phyloP scores from a whole-genome alignment of 1,140 invertebrate genomes.

The Atta cephalotes region DNA sequence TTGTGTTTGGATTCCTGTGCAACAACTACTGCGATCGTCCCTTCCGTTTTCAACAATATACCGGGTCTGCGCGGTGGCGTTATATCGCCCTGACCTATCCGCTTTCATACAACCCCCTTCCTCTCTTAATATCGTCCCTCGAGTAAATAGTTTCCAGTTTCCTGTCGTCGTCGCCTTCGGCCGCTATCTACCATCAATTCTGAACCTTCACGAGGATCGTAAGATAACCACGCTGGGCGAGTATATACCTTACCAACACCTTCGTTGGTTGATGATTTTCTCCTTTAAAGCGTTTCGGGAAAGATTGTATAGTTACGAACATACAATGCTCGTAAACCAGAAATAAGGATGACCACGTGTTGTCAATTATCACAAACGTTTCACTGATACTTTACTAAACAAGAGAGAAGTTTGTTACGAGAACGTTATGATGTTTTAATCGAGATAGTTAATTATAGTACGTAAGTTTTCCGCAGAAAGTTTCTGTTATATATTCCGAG shows the following conservation, averaged over 20 bases:
- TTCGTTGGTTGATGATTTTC: slow-evolving; percentile 68
- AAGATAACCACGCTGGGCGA: slow-evolving; percentile 68
- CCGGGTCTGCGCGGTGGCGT: slow-evolving; percentile 41
- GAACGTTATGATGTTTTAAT: background rate
- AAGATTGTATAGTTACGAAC: slow-evolving; percentile 33
- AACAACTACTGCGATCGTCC: slow-evolving; percentile 49
- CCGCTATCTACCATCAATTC: slow-evolving; percentile 76
- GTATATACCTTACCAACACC: slow-evolving; percentile 28
- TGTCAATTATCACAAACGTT: background rate
- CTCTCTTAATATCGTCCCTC: slow-evolving; percentile 81
- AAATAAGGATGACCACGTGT: slow-evolving; percentile 24
- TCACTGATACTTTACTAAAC: slow-evolving; percentile 34
- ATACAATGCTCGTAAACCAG: slow-evolving; percentile 51
- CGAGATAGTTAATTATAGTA: background rate
- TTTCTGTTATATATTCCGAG: background rate
- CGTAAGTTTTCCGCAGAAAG: background rate
- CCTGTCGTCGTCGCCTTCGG: slow-evolving; percentile 72
- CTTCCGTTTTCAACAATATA: slow-evolving; percentile 69
- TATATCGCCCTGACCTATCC: slow-evolving; percentile 81
- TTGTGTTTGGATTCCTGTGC: slow-evolving; percentile 37
- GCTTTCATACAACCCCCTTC: slow-evolving; percentile 79
- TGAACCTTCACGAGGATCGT: slow-evolving; percentile 74
- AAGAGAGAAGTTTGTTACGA: background rate
- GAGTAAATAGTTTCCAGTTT: slow-evolving; percentile 84
- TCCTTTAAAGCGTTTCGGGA: slow-evolving; percentile 56